phyloP scores from a whole-genome alignment of 2,888 invertebrate species.

The Trichopria drosophilae region DNA sequence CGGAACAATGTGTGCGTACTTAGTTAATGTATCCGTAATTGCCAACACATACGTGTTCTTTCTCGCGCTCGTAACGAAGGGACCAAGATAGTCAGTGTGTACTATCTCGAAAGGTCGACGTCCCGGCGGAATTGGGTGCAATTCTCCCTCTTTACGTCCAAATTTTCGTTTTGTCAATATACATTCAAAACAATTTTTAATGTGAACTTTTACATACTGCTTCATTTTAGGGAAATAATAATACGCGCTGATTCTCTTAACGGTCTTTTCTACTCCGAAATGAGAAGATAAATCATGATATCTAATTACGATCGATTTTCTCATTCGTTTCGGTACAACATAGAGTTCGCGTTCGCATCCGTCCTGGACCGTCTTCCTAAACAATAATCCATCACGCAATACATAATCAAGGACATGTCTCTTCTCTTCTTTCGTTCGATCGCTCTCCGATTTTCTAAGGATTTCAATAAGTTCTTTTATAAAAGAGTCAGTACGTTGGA shows the following conservation, averaged over 20 bases:
- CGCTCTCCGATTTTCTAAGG: slow-evolving; percentile 41
- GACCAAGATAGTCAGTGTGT: slow-evolving; percentile 32
- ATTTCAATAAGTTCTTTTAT: slow-evolving; percentile 31
- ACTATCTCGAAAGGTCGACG: slow-evolving; percentile 30
- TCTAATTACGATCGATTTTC: slow-evolving; percentile 2
- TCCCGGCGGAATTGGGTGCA: slow-evolving; percentile 21
- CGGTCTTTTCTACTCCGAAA: slow-evolving; percentile 7
- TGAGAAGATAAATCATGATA: slow-evolving; percentile 3
- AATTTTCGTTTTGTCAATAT: slow-evolving; percentile 5
- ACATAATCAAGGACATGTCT: neutral
- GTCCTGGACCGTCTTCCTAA: neutral
- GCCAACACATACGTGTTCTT: slow-evolving; percentile 14
- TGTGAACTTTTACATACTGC: slow-evolving; percentile 5
- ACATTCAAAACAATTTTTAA: slow-evolving; percentile 8
- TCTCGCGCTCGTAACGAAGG: slow-evolving; percentile 19
- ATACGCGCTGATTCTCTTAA: neutral
- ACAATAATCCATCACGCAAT: slow-evolving; percentile 6
- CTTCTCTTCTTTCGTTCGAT: slow-evolving; percentile 1
- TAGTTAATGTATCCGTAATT: slow-evolving; percentile 26
- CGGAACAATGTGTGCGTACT: slow-evolving; percentile 26
- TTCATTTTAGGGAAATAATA: slow-evolving; percentile 12
- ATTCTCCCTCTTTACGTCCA: slow-evolving; percentile 2
- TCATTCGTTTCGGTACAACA: slow-evolving; percentile 5
- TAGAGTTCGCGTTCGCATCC: neutral
- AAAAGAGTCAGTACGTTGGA: slow-evolving; percentile 11